Evolutionary conservation across 2,888 invertebrate genomes (phyloP), one percentile per base, ranked within the genome.

Genomic region (Agrenia bidenticulata): DNA sequence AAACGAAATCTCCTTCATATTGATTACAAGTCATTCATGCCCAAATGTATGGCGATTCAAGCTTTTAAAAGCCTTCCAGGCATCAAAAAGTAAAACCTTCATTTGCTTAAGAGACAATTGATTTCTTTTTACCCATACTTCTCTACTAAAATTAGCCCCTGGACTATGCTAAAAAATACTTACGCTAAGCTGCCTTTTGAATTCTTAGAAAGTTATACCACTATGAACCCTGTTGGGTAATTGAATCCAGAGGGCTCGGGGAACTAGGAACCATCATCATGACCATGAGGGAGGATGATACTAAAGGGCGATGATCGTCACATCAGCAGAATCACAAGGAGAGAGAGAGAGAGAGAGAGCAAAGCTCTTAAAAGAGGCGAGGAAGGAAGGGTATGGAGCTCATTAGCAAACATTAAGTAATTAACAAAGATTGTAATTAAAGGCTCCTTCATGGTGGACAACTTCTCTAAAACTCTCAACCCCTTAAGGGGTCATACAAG

Each of bases 321-420:
- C 32, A 45, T 51, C 21, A 51, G 51, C n/a, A n/a, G n/a, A n/a
- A n/a, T n/a, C n/a, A n/a, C 49, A 32, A 45, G 56, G 57, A 39
- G 39, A 39, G 7, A 15, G 15, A 11, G 39, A 39, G 39, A 39
- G 39, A 11, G 7, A 15, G 39, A 15, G 7, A 11, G 9, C 15
- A 11, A 11, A 15, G 39, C 15, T 39, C 39, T 39, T 39, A 11
- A 15, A 45, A 19, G 45, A 45, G 45, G 45, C n/a, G n/a, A 45
- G 64, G 50, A 27, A 50, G 49, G 41, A 58, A 63, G 66, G 72
- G n/a, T n/a, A n/a, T n/a, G 67, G 70, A 73, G 71, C 74, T 74
- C 74, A 74, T 74, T 74, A 74, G 73, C 58, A 72, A 73, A 71
- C 72, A 74, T 73, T 69, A 73, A 73, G 73, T 73, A 75, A 75